phyloP scores from a whole-genome alignment of 1,140 invertebrate species.

The Atta colombica region DNA sequence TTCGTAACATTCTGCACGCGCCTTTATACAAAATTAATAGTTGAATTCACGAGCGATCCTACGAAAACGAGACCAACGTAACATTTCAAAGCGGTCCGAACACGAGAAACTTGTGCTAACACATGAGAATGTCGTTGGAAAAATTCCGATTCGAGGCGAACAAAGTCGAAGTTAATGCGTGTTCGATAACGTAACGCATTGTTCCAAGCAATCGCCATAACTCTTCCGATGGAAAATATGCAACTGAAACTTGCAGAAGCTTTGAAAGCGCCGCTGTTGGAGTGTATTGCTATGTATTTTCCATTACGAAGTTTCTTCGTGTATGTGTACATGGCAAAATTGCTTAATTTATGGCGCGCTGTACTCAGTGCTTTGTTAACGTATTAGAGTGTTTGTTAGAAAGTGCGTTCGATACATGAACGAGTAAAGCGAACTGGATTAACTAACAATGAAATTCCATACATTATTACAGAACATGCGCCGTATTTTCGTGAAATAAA shows the following conservation, averaged over 20 bases:
- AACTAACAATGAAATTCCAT: constrained; percentile 63
- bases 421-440: constrained; percentile 59
- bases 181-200: constrained; percentile 55
- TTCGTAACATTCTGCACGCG: constrained; percentile 39
- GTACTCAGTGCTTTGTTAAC: constrained; percentile 56
- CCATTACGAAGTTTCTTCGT: constrained; percentile 49
- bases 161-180: constrained; percentile 45
- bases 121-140: constrained; percentile 25
- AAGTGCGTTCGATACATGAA: constrained; percentile 62
- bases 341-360: constrained; percentile 58
- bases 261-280: constrained; percentile 29
- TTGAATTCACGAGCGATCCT: constrained; percentile 21
- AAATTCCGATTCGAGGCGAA: constrained; percentile 41
- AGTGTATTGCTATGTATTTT: constrained; percentile 56
- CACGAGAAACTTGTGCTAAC: constrained; percentile 6
- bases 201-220: constrained; percentile 55
- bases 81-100: constrained; percentile 16
- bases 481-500: constrained; percentile 59
- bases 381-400: constrained; percentile 65
- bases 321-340: constrained; percentile 29
- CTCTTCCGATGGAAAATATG: constrained; percentile 58
- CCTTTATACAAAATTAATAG: constrained; percentile 48
- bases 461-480: constrained; percentile 44
- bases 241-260: constrained; percentile 60
- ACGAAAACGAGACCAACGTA: constrained; percentile 19